Evolutionary conservation across 2,888 invertebrate species (phyloP).

Genomic region (Andrena flavipes): DNA sequence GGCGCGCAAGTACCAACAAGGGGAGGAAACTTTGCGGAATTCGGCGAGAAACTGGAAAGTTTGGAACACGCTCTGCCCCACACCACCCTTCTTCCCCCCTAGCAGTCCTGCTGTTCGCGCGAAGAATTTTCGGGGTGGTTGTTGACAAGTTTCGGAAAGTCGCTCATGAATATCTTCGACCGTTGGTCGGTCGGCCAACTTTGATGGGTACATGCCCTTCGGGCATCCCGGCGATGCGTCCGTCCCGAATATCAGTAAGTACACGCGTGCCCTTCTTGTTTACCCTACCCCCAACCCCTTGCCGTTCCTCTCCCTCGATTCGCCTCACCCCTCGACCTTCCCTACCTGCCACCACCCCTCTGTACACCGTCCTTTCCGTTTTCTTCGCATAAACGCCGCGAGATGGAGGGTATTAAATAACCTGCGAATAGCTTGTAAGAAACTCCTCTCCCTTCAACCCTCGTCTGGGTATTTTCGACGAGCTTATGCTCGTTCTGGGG

Average conservation of each 20-base stretch:
- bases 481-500: no score
- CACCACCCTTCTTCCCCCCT: background rate
- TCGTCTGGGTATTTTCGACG: no score
- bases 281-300: background rate
- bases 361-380: no score
- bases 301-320: conserved; percentile 2
- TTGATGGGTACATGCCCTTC: conserved; percentile 30
- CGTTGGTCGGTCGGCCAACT: conserved; percentile 31
- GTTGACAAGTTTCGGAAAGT: conserved; percentile 66
- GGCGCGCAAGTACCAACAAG: conserved; percentile 23
- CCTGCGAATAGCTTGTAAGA: no score
- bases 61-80: conserved; percentile 44
- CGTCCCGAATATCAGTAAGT: background rate
- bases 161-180: conserved; percentile 59
- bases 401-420: no score
- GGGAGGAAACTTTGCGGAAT: conserved; percentile 55
- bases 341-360: background rate
- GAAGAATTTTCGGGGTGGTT: conserved; percentile 48
- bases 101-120: background rate
- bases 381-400: no score
- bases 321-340: background rate
- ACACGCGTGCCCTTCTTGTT: background rate
- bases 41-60: conserved; percentile 53
- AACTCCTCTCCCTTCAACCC: no score
- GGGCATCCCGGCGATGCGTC: conserved; percentile 21